A percentile compares a stretch with the other conserved stretches of the same genome.
Evolutionary conservation across 2,797 vertebrate genomes (phyloP).

Genomic region (Lepus townsendii): DNA sequence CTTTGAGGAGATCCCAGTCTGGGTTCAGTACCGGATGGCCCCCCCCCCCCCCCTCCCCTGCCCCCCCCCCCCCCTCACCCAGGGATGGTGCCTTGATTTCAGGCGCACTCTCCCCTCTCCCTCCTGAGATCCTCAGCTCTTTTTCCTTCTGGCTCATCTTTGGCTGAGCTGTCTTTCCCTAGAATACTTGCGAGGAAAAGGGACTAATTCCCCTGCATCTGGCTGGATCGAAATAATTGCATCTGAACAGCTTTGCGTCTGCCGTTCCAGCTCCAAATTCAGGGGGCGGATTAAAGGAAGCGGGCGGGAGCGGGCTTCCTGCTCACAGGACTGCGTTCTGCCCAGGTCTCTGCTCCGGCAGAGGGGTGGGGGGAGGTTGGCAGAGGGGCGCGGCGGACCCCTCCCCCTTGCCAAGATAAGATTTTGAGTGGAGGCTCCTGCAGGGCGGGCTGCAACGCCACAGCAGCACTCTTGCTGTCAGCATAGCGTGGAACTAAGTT

Average conservation of each 20-base stretch:
- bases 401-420: not conserved
- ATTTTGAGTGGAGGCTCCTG: not conserved
- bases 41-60: not conserved
- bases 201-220: constrained; percentile 81
- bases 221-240: constrained; percentile 84
- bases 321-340: constrained; percentile 49
- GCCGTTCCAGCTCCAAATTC: constrained; percentile 46
- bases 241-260: constrained; percentile 57
- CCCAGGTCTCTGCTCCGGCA: not conserved
- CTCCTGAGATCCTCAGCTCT: constrained; percentile 51
- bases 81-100: not conserved
- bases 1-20: too few relatives aligned
- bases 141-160: constrained; percentile 66
- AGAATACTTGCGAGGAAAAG: constrained; percentile 76
- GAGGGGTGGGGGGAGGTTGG: not conserved
- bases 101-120: not conserved
- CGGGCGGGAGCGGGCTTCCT: constrained; percentile 68
- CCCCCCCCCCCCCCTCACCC: not conserved
- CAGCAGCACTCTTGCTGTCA: too few relatives aligned
- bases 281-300: constrained; percentile 78
- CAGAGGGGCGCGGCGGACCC: not conserved
- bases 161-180: constrained; percentile 72
- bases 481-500: too few relatives aligned
- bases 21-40: not conserved
- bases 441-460: not conserved